A percentile compares a stretch with the other conserved stretches of the same genome.
Conservation (phyloP, 2,113 vertebrate genomes). For the Pollachius pollachius region DNA sequence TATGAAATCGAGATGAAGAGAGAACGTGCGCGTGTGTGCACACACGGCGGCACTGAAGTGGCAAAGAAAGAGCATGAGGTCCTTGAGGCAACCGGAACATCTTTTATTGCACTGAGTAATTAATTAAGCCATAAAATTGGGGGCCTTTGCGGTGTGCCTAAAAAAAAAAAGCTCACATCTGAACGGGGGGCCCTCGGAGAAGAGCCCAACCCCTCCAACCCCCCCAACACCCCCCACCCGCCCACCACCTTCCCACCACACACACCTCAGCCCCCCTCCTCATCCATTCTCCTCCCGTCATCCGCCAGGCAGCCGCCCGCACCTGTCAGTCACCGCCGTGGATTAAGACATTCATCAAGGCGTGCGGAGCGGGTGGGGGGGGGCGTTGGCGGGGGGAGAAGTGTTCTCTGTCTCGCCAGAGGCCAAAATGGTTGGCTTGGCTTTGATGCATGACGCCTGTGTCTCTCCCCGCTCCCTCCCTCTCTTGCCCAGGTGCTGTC, state of each 20-base stretch:
- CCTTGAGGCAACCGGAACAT: slow-evolving; percentile 58
- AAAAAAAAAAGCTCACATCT: slow-evolving; percentile 41
- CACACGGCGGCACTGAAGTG: background rate
- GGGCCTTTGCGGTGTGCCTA: slow-evolving; percentile 42
- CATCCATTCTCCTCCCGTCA: slow-evolving; percentile 17
- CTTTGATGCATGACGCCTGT: too few relatives aligned
- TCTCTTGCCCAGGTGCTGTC: too few relatives aligned
- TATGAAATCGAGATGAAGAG: too few relatives aligned
- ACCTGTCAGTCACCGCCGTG: slow-evolving; percentile 24
- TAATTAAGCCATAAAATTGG: slow-evolving; percentile 67
- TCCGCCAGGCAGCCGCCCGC: background rate
- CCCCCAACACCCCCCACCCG: background rate
- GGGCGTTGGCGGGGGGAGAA: too few relatives aligned
- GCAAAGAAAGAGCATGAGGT: slow-evolving; percentile 28
- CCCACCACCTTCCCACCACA: slow-evolving; percentile 13
- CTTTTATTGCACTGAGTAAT: slow-evolving; percentile 68
- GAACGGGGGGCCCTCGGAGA: slow-evolving; percentile 40
- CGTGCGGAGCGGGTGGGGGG: too few relatives aligned
- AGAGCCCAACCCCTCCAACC: slow-evolving; percentile 20
- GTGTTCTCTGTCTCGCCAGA: too few relatives aligned
- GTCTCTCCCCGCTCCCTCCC: too few relatives aligned
- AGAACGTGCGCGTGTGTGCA: too few relatives aligned
- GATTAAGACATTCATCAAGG: slow-evolving; percentile 1
- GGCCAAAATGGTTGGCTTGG: too few relatives aligned
- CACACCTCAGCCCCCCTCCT: background rate